phyloP scores from a whole-genome alignment of 2,113 vertebrate genomes.

The Lipophrys pholis region DNA sequence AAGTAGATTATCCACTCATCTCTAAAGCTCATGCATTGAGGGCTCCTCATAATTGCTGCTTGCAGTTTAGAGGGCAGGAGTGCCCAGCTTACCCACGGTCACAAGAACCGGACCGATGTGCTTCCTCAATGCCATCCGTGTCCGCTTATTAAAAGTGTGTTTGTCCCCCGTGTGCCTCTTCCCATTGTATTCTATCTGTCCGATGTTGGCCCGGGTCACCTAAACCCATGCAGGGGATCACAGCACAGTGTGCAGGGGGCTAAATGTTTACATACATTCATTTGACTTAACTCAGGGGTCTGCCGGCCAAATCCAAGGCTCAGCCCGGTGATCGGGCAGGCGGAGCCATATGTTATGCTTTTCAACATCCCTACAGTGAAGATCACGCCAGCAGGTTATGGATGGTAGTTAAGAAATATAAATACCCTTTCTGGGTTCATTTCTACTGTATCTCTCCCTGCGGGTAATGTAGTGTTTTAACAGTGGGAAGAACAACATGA shows the following conservation, averaged over 20 bases:
- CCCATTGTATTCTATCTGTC: slow-evolving; percentile 77
- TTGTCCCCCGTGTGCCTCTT: slow-evolving; percentile 69
- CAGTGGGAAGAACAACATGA: slow-evolving; percentile 49
- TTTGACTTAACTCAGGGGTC: slow-evolving; percentile 74
- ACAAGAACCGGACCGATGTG: slow-evolving; percentile 56
- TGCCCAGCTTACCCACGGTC: slow-evolving; percentile 65
- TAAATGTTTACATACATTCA: slow-evolving; percentile 83
- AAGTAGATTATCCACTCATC: slow-evolving; percentile 85
- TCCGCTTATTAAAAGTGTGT: slow-evolving; percentile 72
- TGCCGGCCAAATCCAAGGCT: slow-evolving; percentile 34
- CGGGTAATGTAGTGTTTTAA: slow-evolving; percentile 25
- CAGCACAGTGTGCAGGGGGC: slow-evolving; percentile 62
- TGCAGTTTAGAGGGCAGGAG: slow-evolving; percentile 58
- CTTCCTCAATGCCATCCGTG: slow-evolving; percentile 68
- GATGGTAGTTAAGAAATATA: slow-evolving; percentile 54
- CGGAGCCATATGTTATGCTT: slow-evolving; percentile 55
- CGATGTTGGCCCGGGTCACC: slow-evolving; percentile 83
- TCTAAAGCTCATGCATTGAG: slow-evolving; percentile 78
- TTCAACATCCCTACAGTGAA: slow-evolving; percentile 47
- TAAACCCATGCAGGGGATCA: slow-evolving; percentile 72
- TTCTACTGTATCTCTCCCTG: slow-evolving; percentile 15
- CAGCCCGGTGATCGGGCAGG: slow-evolving; percentile 6
- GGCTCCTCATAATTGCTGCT: slow-evolving; percentile 77
- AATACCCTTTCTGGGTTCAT: slow-evolving; percentile 31
- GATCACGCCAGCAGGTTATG: slow-evolving; percentile 52